A percentile compares a stretch with the other conserved stretches of the same genome.
Conservation (phyloP, 2,797 vertebrate species). For the Coracias cyanogaster region DNA sequence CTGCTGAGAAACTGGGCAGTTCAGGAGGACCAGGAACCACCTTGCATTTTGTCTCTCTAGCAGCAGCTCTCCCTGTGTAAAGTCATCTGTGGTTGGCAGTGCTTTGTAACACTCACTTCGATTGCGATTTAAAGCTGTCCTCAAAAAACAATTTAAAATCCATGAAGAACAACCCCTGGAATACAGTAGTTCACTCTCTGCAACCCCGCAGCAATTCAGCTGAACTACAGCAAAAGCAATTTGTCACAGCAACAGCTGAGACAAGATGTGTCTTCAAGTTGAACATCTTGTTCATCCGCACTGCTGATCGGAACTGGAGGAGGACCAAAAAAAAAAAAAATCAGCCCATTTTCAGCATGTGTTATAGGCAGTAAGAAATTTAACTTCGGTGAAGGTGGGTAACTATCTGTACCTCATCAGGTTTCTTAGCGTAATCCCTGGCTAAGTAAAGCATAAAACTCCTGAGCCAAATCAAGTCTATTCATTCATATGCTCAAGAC, state of each 20-base stretch:
- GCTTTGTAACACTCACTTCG: neutral
- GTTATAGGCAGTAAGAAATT: neutral
- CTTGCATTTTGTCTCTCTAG: neutral
- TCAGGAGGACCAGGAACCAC: neutral
- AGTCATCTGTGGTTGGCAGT: neutral
- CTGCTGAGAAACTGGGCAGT: neutral
- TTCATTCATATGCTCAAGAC: neutral
- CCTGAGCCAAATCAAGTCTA: neutral
- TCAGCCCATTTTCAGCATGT: neutral
- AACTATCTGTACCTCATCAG: neutral
- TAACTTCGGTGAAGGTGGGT: neutral
- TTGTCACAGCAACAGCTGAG: conserved; percentile 75
- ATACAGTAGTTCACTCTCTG: neutral
- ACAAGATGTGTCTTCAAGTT: conserved; percentile 51
- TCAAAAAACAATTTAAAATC: neutral
- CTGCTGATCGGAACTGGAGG: neutral
- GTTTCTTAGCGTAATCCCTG: neutral
- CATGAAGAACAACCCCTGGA: neutral
- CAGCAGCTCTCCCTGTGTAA: neutral
- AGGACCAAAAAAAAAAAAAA: no score
- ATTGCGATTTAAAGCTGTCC: conserved; percentile 11
- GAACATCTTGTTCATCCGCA: conserved; percentile 37
- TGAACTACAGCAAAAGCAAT: conserved; percentile 52
- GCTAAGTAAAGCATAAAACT: neutral
- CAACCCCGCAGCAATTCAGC: neutral